Percentiles rank a stretch among this genome's conserved stretches.
Evolutionary conservation across 2,888 invertebrate species (phyloP).

Genomic region (Agrochola lota): DNA sequence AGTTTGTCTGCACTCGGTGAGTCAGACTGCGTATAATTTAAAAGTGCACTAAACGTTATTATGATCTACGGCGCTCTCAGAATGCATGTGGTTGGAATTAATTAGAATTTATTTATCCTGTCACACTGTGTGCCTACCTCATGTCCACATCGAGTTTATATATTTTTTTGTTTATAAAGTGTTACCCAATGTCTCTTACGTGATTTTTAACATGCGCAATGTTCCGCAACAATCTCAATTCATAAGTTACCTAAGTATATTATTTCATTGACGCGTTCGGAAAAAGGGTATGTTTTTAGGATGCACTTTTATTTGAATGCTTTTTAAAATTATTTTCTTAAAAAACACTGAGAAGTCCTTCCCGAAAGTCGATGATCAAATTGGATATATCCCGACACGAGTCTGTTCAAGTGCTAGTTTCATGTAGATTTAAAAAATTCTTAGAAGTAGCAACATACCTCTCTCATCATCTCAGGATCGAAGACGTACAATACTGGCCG

Average conservation of each 20-base stretch:
- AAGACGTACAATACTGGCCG: conserved; percentile 86
- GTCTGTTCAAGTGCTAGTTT: not conserved
- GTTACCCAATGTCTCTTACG: too few species aligned
- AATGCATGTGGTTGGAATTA: conserved; percentile 27
- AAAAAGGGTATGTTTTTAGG: not conserved
- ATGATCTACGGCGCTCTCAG: conserved; percentile 22
- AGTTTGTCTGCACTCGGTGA: conserved; percentile 23
- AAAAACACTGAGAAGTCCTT: too few species aligned
- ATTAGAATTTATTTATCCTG: conserved; percentile 18
- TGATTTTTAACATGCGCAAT: too few species aligned
- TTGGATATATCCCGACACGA: not conserved
- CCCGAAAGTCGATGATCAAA: not conserved
- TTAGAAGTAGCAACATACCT: conserved; percentile 72
- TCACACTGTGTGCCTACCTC: not conserved
- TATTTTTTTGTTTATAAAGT: too few species aligned
- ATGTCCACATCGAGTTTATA: not conserved
- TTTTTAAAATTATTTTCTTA: too few species aligned
- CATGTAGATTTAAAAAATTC: not conserved
- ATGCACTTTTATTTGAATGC: not conserved
- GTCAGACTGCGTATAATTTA: conserved; percentile 45
- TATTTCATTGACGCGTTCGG: not conserved
- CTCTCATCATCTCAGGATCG: conserved; percentile 85
- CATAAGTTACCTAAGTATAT: too few species aligned
- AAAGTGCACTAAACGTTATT: conserved; percentile 29
- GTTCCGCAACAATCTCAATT: too few species aligned